Base-by-base conservation (phyloP, 2,797 vertebrate species). In the Columba guinea region DNA sequence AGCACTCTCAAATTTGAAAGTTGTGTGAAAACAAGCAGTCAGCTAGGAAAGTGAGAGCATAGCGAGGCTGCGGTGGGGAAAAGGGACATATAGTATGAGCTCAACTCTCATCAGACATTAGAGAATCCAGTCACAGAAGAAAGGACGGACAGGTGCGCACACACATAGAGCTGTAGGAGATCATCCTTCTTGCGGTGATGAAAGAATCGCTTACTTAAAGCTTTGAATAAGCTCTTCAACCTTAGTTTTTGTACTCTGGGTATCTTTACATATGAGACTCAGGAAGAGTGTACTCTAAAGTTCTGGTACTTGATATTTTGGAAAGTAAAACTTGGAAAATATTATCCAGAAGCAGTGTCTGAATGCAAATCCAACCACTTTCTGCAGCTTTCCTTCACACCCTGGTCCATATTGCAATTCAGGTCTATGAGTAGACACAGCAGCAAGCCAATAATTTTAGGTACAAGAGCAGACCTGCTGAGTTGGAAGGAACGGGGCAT, bases 401-500 rank as follows among this genome's bases (percentile, higher is more conserved):
- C 30, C 17, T 75, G 30, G 14, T 75, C 71, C 14, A 1, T 32
- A 9, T 28, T 83, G 32, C 21, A 23, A 27, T 62, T 65, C 62
- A 68, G 44, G 37, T 62, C 48, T n/a, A 58, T 39, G 37, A 75
- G 84, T 64, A 73, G 69, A 16, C 67, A n/a, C 80, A 79, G 87
- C 60, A 73, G 81, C 84, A 64, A 82, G 53, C 73, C 71, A 70
- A 26, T 53, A 76, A 19, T 73, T 90, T 73, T 56, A 34, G 18
- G 65, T 71, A 49, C 75, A 76, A 92, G 78, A 95, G 55, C 86
- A 87, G 71, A 74, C 84, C 65, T 35, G 39, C 88, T 87, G 88
- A 88, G 75, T 89, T 96, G 69, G 87, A 87, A 86, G 92, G 71
- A 90, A 35, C 63, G 49, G 82, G 39, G 26, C 48, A 69, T 62